A percentile compares a stretch with the other conserved stretches of the same genome.
Evolutionary conservation across 2,888 invertebrate genomes (phyloP).

Genomic region (Rhorus exstirpatorius): DNA sequence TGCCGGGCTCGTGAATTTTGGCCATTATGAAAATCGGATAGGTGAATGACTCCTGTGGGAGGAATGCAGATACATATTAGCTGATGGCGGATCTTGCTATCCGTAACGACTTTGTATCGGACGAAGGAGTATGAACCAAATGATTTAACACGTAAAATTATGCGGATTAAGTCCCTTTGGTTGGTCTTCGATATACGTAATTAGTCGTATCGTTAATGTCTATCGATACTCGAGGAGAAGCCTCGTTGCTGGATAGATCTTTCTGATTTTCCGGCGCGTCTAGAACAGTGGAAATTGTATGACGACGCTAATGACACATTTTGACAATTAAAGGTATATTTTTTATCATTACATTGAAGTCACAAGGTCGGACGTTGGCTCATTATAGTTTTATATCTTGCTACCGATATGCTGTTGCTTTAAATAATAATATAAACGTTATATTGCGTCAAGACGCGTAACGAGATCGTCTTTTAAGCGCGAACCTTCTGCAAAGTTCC

Average conservation of each 20-base stretch:
- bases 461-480: constrained; percentile 42
- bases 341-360: background rate
- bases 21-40: constrained; percentile 73
- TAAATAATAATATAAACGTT: constrained; percentile 67
- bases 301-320: no score
- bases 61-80: constrained; percentile 53
- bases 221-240: no score
- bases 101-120: constrained; percentile 11
- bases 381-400: constrained; percentile 1
- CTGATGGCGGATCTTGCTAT: constrained; percentile 27
- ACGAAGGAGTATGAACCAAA: constrained; percentile 2
- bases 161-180: no score
- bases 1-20: constrained; percentile 65
- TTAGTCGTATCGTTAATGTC: no score
- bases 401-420: constrained; percentile 46
- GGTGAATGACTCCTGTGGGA: constrained; percentile 65
- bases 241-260: no score
- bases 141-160: constrained; percentile 18
- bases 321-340: no score
- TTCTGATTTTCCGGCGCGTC: no score
- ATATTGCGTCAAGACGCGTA: constrained; percentile 54
- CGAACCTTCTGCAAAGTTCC: constrained; percentile 65
- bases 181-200: no score
- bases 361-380: background rate
- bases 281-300: no score